A percentile compares a stretch with the other conserved stretches of the same genome.
phyloP scores from a whole-genome alignment of 2,113 vertebrate species.

The Rhynchomys soricoides region DNA sequence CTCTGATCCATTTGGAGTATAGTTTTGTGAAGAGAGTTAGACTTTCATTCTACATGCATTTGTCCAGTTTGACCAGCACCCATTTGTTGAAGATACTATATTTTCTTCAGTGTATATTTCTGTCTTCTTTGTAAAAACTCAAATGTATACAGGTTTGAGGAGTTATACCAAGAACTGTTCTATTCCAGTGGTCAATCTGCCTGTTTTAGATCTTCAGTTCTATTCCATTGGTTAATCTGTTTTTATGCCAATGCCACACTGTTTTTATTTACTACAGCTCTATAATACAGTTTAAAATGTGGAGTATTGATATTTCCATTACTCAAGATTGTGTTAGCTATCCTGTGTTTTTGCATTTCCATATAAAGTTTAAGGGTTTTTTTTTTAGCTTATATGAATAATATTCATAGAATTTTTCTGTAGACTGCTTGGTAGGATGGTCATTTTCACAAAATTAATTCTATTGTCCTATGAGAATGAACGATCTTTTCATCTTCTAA shows the following conservation, averaged over 20 bases:
- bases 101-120: background rate
- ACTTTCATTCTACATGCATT: background rate
- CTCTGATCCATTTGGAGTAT: background rate
- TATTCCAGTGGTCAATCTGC: no score
- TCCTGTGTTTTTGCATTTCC: background rate
- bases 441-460: background rate
- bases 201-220: background rate
- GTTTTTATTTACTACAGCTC: background rate
- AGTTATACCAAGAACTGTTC: background rate
- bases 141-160: background rate
- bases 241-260: background rate
- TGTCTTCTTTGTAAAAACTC: background rate
- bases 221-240: background rate
- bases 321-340: background rate
- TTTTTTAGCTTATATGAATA: background rate
- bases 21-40: background rate
- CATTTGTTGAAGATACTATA: background rate
- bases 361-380: background rate
- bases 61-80: background rate
- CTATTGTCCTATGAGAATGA: background rate
- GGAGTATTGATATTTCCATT: background rate
- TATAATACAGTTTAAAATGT: background rate
- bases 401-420: no score
- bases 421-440: background rate
- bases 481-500: background rate